These are phyloP conservation scores for Tenodera sinensis DNA, from an alignment of 2,888 invertebrate genomes.

Conservation along the genomic window DNA sequence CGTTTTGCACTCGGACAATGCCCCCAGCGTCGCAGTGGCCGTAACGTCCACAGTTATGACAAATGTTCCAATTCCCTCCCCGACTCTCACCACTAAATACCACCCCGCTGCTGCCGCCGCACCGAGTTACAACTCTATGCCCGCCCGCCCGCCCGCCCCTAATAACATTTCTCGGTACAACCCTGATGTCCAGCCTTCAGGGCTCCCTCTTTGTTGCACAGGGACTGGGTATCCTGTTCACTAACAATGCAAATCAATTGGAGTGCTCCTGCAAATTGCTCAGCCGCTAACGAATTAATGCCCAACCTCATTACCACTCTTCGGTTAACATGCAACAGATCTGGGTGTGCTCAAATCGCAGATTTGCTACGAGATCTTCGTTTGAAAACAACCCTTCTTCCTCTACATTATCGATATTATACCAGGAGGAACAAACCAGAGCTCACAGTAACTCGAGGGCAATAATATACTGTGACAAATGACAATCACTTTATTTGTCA, in stretches of 20 bases:
- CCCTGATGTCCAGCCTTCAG: background rate
- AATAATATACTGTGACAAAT: no score
- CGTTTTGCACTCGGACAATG: background rate
- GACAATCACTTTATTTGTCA: no score
- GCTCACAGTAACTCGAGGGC: no score
- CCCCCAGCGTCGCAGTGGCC: background rate
- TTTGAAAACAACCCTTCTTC: background rate
- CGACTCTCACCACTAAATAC: slow-evolving; percentile 8
- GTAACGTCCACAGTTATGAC: slow-evolving; percentile 13
- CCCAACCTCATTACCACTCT: background rate
- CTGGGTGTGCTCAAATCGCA: background rate
- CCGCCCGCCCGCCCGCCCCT: background rate
- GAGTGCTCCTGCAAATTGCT: background rate
- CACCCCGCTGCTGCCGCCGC: background rate
- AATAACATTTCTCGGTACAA: background rate
- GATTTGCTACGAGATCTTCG: background rate
- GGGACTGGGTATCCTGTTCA: background rate
- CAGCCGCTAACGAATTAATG: background rate
- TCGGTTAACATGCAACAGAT: background rate
- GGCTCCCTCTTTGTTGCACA: background rate
- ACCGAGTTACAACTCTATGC: slow-evolving; percentile 10
- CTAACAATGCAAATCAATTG: background rate
- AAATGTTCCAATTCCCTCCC: slow-evolving; percentile 12
- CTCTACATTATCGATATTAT: no score
- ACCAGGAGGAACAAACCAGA: no score